These are phyloP conservation scores for Rhabdornis inornatus DNA, from an alignment of 2,113 vertebrate genomes.

Conservation along the genomic window DNA sequence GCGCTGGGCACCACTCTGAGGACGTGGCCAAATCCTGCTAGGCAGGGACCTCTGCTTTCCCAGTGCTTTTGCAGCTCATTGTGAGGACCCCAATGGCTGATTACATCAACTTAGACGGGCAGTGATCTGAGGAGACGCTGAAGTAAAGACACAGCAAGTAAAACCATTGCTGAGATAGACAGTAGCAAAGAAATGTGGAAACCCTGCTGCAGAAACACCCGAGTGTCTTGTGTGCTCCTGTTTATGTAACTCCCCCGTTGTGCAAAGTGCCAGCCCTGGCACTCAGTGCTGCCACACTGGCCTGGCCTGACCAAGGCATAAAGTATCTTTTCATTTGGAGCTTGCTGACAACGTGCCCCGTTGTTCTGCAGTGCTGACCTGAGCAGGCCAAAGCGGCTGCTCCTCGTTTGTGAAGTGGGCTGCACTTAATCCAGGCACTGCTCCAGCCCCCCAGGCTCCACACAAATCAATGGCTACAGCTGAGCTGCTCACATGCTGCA, in stretches of 20 bases:
- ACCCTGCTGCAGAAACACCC: not conserved
- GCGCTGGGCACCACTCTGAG: not conserved
- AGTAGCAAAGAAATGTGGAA: not conserved
- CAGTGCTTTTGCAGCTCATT: not conserved
- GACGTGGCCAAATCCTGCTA: not conserved
- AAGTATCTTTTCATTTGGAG: not conserved
- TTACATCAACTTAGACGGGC: not conserved
- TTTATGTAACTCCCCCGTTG: not conserved
- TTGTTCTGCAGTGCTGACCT: not conserved
- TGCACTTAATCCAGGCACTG: not conserved
- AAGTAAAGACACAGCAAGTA: not conserved
- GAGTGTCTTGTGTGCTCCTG: not conserved
- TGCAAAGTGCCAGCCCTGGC: not conserved
- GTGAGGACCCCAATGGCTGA: not conserved
- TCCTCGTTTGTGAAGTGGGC: not conserved
- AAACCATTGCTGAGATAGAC: not conserved
- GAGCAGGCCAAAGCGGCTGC: not conserved
- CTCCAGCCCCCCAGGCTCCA: not conserved
- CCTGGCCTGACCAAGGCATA: not conserved
- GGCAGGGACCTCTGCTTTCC: not conserved
- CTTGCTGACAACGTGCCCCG: not conserved
- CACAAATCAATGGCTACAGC: not conserved
- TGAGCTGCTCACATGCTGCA: not conserved
- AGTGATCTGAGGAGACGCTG: not conserved
- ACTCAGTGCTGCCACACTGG: rapidly evolving